Evolutionary conservation across 1,140 invertebrate species (phyloP).

Genomic region (Caerostris extrusa): DNA sequence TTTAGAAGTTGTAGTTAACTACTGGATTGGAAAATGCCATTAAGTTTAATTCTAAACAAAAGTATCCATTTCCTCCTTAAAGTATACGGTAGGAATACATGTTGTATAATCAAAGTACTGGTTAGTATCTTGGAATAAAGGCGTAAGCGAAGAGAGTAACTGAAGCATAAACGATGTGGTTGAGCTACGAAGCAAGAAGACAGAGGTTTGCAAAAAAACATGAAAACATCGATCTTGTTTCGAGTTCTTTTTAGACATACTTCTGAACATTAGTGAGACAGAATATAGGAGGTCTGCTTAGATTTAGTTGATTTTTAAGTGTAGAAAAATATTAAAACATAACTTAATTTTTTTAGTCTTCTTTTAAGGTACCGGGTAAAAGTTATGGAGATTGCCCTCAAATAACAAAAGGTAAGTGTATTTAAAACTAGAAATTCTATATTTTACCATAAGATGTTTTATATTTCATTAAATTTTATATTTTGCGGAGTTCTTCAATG

Average conservation of each 20-base stretch:
- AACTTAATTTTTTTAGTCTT: neutral
- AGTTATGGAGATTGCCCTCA: neutral
- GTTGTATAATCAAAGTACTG: conserved; percentile 29
- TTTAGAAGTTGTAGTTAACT: neutral
- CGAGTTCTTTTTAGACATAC: neutral
- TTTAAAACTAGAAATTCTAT: neutral
- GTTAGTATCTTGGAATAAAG: neutral
- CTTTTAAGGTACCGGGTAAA: neutral
- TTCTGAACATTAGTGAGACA: neutral
- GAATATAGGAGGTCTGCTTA: neutral
- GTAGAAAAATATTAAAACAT: neutral
- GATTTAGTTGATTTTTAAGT: neutral
- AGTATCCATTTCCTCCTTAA: neutral
- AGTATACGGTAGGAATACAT: neutral
- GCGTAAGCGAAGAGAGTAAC: conserved; percentile 5
- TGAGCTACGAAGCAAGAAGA: conserved; percentile 41
- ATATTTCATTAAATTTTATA: too few species aligned
- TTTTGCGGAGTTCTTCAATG: too few species aligned
- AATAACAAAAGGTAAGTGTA: neutral
- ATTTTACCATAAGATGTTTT: too few species aligned
- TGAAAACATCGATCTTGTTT: conserved; percentile 28
- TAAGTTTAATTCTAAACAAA: neutral
- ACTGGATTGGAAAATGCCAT: neutral
- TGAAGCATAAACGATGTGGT: conserved; percentile 58
- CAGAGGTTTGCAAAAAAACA: neutral